Evolutionary conservation across 2,888 invertebrate genomes (phyloP).

Genomic region (Agrilus biguttatus): DNA sequence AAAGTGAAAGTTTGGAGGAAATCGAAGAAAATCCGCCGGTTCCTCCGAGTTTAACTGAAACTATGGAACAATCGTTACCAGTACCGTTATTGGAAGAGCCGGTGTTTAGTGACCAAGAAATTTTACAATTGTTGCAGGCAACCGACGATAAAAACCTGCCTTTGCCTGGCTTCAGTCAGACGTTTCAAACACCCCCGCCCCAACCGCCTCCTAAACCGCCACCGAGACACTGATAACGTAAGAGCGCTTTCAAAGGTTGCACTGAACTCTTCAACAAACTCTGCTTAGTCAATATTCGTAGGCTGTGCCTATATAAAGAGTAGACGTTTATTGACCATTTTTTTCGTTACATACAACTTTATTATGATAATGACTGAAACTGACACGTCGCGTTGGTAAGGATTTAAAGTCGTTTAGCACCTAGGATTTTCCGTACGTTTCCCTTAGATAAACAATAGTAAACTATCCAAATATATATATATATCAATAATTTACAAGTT

Average conservation of each 20-base stretch:
- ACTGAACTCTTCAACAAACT: background rate
- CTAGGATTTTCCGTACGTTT: too few relatives aligned
- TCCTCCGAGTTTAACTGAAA: background rate
- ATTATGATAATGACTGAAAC: too few relatives aligned
- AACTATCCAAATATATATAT: too few relatives aligned
- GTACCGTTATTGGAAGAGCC: slow-evolving; percentile 11
- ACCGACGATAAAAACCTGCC: slow-evolving; percentile 27
- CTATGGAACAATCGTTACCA: background rate
- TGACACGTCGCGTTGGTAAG: too few relatives aligned
- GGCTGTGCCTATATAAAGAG: slow-evolving; percentile 3
- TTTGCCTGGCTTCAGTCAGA: slow-evolving; percentile 34
- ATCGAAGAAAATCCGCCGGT: slow-evolving; percentile 13
- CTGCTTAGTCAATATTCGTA: slow-evolving; percentile 4
- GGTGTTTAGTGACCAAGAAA: slow-evolving; percentile 19
- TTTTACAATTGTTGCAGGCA: slow-evolving; percentile 19
- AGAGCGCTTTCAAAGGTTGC: background rate
- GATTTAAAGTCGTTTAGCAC: too few relatives aligned
- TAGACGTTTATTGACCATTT: too few relatives aligned
- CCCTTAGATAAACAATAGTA: too few relatives aligned
- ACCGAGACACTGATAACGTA: slow-evolving; percentile 7
- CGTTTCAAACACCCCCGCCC: slow-evolving; percentile 30
- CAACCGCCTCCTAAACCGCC: slow-evolving; percentile 14
- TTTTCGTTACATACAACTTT: too few relatives aligned
- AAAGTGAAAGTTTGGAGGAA: slow-evolving; percentile 19
- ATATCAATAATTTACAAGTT: too few relatives aligned